Evolutionary conservation across 1,140 invertebrate species (phyloP), one percentile per base, ranked within the genome.

Genomic region (Solenopsis invicta): DNA sequence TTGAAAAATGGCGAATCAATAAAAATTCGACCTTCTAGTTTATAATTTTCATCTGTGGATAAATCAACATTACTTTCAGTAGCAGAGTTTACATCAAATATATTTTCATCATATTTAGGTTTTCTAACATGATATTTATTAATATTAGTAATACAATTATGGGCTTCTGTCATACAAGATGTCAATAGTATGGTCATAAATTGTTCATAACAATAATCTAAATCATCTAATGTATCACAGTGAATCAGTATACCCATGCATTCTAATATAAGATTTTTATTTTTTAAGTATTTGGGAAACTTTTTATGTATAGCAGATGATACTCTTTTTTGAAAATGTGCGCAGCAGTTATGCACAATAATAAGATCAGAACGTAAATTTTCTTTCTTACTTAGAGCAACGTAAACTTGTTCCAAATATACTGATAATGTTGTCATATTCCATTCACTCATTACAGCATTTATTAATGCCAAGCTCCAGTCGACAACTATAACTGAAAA

Each of bases 381-480:
- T 72, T 72, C 69, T 54, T 54, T 52, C 18, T 74, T 74, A 54
- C 1, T 74, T 10, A 74, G 16, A 52, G 29, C n/a, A 75, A 75
- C 41, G n/a, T n/a, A n/a, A n/a, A n/a, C n/a, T n/a, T n/a, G n/a
- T n/a, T n/a, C n/a, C n/a, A n/a, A n/a, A n/a, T 75, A 75, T 75
- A 16, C 6, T 59, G 24, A 74, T n/a, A 74, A 12, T 21, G 72
- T 24, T 29, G 18, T 59, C 12, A 2, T 24, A 75, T 75, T 59
- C 72, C 52, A 59, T 41, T 75, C 34, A 21, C 5, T 75, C 18
- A 75, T 59, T 56, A 75, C n/a, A 12, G 72, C n/a, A 59, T 75
- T 75, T 59, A 75, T 75, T 59, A 75, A 41, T 75, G 72, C 34
- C n/a, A 34, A 75, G 24, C 72, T 75, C 72, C 52, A 75, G n/a